These are phyloP conservation scores for Todiramphus chloris DNA, from an alignment of 2,113 vertebrate genomes.

Conservation along the genomic window DNA sequence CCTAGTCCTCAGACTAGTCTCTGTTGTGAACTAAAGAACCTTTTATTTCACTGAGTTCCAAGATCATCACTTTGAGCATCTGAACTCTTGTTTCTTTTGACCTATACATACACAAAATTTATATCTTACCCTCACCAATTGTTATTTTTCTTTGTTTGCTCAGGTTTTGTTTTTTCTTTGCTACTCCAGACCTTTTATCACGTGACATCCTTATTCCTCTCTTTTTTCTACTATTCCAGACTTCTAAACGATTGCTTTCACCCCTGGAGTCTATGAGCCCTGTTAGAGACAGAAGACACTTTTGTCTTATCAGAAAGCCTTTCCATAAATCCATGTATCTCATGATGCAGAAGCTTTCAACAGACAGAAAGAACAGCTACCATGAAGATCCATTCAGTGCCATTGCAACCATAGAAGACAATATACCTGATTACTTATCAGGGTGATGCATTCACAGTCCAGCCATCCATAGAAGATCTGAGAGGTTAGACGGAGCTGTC, in stretches of 20 bases:
- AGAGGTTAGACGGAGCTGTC: not conserved
- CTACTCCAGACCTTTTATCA: not conserved
- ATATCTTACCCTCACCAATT: rapidly evolving
- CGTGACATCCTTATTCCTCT: not conserved
- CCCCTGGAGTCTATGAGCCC: rapidly evolving
- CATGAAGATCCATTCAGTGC: not conserved
- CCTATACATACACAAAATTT: not conserved
- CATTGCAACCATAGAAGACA: not conserved
- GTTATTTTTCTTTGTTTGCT: rapidly evolving
- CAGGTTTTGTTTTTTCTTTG: not conserved
- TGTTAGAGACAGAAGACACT: not conserved
- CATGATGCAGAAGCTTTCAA: not conserved
- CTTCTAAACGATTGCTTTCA: not conserved
- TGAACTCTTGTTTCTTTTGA: not conserved
- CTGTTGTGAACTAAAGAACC: not conserved
- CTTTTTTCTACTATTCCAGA: not conserved
- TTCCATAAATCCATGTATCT: not conserved
- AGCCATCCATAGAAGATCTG: not conserved
- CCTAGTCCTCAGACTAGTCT: not conserved
- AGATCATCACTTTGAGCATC: not conserved
- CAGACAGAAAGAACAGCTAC: not conserved
- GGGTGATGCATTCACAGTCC: not conserved
- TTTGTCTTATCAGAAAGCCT: not conserved
- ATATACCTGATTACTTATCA: not conserved
- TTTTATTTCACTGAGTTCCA: not conserved